A percentile compares a stretch with the other conserved stretches of the same genome.
phyloP scores from a whole-genome alignment of 2,113 vertebrate genomes.

The Melanotaenia duboulayi region DNA sequence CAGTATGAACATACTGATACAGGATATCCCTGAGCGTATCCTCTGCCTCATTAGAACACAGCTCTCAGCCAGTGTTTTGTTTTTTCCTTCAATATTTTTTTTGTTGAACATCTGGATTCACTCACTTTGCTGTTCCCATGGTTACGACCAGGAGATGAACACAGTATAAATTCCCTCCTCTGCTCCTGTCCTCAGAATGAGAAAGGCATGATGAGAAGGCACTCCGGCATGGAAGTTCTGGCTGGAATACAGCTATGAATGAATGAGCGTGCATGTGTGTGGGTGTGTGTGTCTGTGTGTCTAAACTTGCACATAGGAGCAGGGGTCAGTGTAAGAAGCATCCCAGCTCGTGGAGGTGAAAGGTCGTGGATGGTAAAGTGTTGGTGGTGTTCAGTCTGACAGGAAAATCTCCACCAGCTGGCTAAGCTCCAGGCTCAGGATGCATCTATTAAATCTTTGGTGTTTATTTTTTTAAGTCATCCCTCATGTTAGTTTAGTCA shows the following conservation, averaged over 20 bases:
- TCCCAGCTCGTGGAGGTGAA: constrained; percentile 43
- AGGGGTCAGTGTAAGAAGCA: constrained; percentile 20
- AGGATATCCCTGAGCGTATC: constrained; percentile 1
- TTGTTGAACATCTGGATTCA: constrained; percentile 49
- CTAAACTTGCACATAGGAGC: constrained; percentile 23
- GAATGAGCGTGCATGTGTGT: not conserved
- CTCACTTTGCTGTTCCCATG: constrained; percentile 10
- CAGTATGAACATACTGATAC: not conserved
- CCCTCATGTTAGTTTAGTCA: not conserved
- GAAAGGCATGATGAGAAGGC: constrained; percentile 30
- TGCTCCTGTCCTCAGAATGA: not conserved
- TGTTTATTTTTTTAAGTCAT: constrained; percentile 16
- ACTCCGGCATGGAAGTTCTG: not conserved
- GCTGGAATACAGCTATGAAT: not conserved
- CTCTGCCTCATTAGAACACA: not conserved
- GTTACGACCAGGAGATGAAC: constrained; percentile 2
- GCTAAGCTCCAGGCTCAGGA: constrained; percentile 22
- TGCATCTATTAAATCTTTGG: constrained; percentile 4
- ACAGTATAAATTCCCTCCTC: constrained; percentile 14
- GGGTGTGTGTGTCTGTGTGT: constrained; percentile 1
- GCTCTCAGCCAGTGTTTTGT: constrained; percentile 12
- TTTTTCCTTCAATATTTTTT: constrained; percentile 6
- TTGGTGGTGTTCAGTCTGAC: constrained; percentile 30
- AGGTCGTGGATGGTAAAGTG: constrained; percentile 44
- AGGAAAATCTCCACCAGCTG: constrained; percentile 57